A percentile compares a stretch with the other conserved stretches of the same genome.
phyloP scores from a whole-genome alignment of 2,113 vertebrate genomes.

The Elephantulus edwardii region DNA sequence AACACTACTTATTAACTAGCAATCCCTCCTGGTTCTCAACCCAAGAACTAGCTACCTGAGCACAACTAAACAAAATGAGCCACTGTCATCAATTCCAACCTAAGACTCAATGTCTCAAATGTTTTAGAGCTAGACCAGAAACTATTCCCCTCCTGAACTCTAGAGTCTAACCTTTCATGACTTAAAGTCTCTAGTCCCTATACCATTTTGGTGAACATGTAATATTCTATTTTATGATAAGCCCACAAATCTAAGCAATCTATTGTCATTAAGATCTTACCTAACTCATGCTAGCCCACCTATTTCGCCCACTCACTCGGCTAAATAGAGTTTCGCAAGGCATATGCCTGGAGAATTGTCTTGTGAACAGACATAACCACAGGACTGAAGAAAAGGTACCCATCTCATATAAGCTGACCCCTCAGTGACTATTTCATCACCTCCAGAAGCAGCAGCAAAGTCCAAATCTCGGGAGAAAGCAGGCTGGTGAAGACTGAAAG shows the following conservation, averaged over 20 bases:
- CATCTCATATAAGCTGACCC: background rate
- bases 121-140: background rate
- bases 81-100: background rate
- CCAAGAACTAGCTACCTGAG: background rate
- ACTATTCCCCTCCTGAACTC: background rate
- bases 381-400: background rate
- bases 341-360: background rate
- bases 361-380: background rate
- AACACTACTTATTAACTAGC: conserved; percentile 5
- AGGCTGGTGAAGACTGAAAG: background rate
- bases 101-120: background rate
- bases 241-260: background rate
- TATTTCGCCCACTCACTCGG: background rate
- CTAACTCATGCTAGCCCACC: background rate
- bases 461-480: conserved; percentile 38
- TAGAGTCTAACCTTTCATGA: background rate
- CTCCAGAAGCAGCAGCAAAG: conserved; percentile 39
- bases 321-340: background rate
- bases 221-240: no score
- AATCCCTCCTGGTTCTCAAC: background rate
- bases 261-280: conserved; percentile 5
- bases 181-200: background rate
- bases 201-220: background rate
- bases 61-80: background rate
- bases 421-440: background rate